Evolutionary conservation across 2,113 vertebrate species (phyloP).

Genomic region (Dendropsophus ebraccatus): DNA sequence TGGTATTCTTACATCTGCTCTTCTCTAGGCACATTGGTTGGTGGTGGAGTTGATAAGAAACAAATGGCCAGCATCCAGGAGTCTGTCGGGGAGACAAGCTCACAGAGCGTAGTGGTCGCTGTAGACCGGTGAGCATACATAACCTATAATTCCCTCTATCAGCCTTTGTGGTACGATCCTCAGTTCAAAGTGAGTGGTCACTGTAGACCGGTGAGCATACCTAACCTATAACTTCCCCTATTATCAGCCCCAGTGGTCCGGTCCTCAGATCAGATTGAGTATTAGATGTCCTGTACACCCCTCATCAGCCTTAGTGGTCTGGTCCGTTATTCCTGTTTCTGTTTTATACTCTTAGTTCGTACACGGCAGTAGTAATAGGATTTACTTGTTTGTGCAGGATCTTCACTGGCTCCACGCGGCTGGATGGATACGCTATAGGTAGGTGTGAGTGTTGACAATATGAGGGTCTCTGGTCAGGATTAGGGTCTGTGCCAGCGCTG

Average conservation of each 20-base stretch:
- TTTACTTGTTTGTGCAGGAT: constrained; percentile 75
- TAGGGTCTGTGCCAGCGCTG: background rate
- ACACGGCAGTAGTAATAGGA: too few species aligned
- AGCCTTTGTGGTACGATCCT: too few species aligned
- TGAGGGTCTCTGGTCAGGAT: background rate
- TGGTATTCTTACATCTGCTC: background rate
- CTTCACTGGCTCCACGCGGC: constrained; percentile 93
- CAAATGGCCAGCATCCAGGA: constrained; percentile 97
- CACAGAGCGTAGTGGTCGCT: constrained; percentile 96
- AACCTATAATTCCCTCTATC: too few species aligned
- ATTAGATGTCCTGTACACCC: too few species aligned
- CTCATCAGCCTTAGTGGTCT: too few species aligned
- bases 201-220: too few species aligned
- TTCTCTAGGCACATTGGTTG: constrained; percentile 85
- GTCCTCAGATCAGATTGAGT: too few species aligned
- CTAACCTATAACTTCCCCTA: too few species aligned
- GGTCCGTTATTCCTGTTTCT: too few species aligned
- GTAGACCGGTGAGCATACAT: constrained; percentile 87
- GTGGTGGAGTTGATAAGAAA: constrained; percentile 86
- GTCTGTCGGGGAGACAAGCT: constrained; percentile 96
- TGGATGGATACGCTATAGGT: constrained; percentile 97
- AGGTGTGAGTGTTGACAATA: background rate
- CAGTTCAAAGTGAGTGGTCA: too few species aligned
- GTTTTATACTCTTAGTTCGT: too few species aligned
- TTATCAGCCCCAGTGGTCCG: too few species aligned